Percentiles rank a stretch among this genome's conserved stretches.
Evolutionary conservation across 2,113 vertebrate species (phyloP).

Genomic region (Bagarius yarrelli): DNA sequence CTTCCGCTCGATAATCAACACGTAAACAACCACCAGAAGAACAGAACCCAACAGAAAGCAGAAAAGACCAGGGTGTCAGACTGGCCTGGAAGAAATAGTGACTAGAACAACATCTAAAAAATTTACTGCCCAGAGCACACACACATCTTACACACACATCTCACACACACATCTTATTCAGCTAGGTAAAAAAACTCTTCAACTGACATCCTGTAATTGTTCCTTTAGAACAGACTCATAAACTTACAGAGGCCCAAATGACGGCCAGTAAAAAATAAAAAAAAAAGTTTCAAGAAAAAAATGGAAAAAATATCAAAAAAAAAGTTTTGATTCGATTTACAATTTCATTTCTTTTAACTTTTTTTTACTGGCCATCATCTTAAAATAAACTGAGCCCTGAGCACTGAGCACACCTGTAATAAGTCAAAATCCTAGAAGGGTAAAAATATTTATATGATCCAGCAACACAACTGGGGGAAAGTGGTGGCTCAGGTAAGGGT

Average conservation of each 20-base stretch:
- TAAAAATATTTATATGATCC: too few species aligned
- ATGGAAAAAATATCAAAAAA: too few species aligned
- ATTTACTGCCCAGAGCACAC: background rate
- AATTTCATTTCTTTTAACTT: too few species aligned
- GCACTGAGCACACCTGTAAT: too few species aligned
- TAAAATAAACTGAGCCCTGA: too few species aligned
- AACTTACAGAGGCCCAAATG: background rate
- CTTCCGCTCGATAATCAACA: background rate
- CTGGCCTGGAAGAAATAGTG: too few species aligned
- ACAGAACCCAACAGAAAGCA: background rate
- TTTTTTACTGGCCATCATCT: too few species aligned
- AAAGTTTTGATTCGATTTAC: too few species aligned
- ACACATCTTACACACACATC: slow-evolving; percentile 8
- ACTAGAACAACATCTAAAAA: too few species aligned
- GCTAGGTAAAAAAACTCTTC: slow-evolving; percentile 5
- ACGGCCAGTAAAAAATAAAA: background rate
- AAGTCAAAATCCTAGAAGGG: too few species aligned
- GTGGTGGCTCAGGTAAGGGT: too few species aligned
- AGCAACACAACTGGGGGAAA: too few species aligned
- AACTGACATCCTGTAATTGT: slow-evolving; percentile 27
- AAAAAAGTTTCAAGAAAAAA: background rate
- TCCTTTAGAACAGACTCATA: background rate
- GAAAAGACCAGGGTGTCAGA: background rate
- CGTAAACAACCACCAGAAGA: background rate
- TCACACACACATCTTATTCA: background rate